Conservation (phyloP, 1,140 invertebrate species). For the Apocrypta bakeri region DNA sequence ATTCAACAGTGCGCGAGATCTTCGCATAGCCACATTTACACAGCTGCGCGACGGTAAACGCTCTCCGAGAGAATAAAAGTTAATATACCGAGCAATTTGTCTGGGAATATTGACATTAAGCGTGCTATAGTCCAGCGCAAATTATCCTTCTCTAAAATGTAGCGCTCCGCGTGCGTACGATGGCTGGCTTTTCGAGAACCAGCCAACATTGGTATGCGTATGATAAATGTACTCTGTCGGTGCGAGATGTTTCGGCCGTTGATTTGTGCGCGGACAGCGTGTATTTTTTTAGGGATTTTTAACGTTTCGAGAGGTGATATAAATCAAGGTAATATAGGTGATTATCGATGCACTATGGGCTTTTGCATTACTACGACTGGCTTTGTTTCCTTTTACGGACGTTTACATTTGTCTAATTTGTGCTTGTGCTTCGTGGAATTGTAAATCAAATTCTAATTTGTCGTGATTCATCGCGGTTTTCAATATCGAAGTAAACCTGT, state of each 20-base stretch:
- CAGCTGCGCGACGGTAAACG: no score
- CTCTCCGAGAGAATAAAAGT: slow-evolving; percentile 11
- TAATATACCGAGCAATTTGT: slow-evolving; percentile 32
- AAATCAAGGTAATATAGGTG: slow-evolving; percentile 6
- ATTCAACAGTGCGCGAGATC: no score
- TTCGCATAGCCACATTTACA: not conserved
- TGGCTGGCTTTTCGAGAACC: not conserved
- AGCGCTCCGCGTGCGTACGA: not conserved
- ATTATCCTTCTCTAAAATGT: slow-evolving; percentile 6
- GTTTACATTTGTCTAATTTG: slow-evolving; percentile 2
- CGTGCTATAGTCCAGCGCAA: not conserved
- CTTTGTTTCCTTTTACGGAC: not conserved
- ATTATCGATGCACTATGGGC: not conserved
- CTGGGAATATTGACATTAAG: slow-evolving; percentile 32
- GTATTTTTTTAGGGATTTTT: slow-evolving; percentile 19
- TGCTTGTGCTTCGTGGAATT: not conserved
- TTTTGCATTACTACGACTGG: no score
- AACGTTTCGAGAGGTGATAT: not conserved
- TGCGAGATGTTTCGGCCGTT: not conserved
- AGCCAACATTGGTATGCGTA: not conserved
- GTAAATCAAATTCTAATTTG: not conserved
- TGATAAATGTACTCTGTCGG: slow-evolving; percentile 21
- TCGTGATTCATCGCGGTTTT: not conserved
- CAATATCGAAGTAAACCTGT: not conserved
- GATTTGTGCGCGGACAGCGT: not conserved